phyloP scores from a whole-genome alignment of 2,888 invertebrate genomes.

The Drosophila neonasuta region DNA sequence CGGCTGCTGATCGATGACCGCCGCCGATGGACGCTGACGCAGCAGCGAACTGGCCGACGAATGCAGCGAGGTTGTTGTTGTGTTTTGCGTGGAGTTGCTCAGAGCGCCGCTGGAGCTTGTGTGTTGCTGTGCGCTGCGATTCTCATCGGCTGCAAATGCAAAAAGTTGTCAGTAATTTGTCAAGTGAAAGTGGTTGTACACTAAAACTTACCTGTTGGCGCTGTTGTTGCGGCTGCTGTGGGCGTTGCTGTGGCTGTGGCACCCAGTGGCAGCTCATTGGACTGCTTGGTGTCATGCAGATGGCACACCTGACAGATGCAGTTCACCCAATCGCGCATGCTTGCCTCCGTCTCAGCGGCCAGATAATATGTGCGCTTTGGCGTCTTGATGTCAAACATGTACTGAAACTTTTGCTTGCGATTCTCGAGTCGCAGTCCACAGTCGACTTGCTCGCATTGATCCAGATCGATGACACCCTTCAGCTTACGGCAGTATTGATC shows the following conservation, averaged over 20 bases:
- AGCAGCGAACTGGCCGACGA: slow-evolving; percentile 60
- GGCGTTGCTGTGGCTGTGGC: slow-evolving; percentile 52
- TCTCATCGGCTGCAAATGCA: slow-evolving; percentile 60
- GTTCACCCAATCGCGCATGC: slow-evolving; percentile 98
- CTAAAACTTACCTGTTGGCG: slow-evolving; percentile 40
- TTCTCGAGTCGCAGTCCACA: slow-evolving; percentile 92
- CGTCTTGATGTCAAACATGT: slow-evolving; percentile 94
- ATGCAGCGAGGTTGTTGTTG: slow-evolving; percentile 74
- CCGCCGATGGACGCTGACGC: slow-evolving; percentile 24
- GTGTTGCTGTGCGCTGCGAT: slow-evolving; percentile 63
- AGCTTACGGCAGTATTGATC: slow-evolving; percentile 92
- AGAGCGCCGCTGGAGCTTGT: slow-evolving; percentile 64
- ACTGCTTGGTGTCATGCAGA: slow-evolving; percentile 85
- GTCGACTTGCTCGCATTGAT: slow-evolving; percentile 97
- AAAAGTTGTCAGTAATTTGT: background rate
- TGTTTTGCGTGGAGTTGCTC: slow-evolving; percentile 73
- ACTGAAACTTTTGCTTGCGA: slow-evolving; percentile 90
- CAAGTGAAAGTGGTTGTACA: slow-evolving; percentile 41
- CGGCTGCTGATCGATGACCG: slow-evolving; percentile 45
- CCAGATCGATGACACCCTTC: slow-evolving; percentile 95
- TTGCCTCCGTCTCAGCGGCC: slow-evolving; percentile 94
- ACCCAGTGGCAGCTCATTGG: slow-evolving; percentile 73
- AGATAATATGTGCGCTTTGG: slow-evolving; percentile 95
- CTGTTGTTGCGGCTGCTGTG: slow-evolving; percentile 21
- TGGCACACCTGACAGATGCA: slow-evolving; percentile 96